Conservation (phyloP, 2,888 invertebrate genomes). For the Automeris io region DNA sequence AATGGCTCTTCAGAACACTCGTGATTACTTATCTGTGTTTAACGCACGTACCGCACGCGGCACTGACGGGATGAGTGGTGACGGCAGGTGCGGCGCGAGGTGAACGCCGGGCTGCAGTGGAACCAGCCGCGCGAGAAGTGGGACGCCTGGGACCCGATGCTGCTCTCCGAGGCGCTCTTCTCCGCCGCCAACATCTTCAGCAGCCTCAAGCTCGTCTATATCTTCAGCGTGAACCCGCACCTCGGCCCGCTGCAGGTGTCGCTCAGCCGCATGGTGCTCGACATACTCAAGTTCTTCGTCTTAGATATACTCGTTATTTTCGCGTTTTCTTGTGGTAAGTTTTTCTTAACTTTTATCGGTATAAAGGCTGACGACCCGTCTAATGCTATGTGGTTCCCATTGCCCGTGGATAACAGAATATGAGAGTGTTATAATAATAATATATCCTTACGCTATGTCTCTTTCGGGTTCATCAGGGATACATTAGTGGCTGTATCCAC, state of each 20-base stretch:
- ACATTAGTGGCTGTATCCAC: no score
- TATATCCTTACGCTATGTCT: no score
- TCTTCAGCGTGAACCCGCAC: conserved; percentile 98
- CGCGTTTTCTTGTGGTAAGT: conserved; percentile 96
- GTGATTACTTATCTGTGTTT: neutral
- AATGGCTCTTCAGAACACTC: no score
- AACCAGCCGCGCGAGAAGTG: conserved; percentile 91
- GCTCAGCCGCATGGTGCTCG: conserved; percentile 94
- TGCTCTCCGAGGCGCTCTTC: conserved; percentile 95
- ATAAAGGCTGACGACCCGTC: no score
- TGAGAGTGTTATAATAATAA: no score
- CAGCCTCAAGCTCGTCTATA: conserved; percentile 96
- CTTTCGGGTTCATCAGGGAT: no score
- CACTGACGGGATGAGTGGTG: neutral
- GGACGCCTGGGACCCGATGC: conserved; percentile 99
- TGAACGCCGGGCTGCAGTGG: conserved; percentile 75
- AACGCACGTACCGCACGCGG: neutral
- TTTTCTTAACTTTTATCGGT: no score
- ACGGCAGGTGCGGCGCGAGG: conserved; percentile 84
- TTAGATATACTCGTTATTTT: conserved; percentile 94
- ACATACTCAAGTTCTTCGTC: conserved; percentile 97
- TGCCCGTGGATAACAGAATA: no score
- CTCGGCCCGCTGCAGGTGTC: conserved; percentile 97
- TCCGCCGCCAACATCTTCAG: conserved; percentile 98
- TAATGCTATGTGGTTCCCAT: no score